Evolutionary conservation across 53 echinoderm and acorn worm genomes (phyloP), one percentile per base, ranked within the genome.

Genomic region (Arbacia lixula): DNA sequence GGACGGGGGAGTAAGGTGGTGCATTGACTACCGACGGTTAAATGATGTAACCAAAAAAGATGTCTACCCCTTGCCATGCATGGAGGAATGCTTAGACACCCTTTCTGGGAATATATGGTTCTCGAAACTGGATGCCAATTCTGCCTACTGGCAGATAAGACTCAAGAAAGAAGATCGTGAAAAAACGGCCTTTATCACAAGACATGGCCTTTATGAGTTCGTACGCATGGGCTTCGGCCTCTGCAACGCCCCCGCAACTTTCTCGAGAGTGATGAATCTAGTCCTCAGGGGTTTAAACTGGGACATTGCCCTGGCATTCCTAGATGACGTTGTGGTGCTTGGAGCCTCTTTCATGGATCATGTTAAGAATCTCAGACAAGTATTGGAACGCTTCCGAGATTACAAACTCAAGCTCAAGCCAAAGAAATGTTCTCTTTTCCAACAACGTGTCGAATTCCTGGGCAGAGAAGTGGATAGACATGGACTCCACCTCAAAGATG

Each of bases 31-130:
- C 38, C 56, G 92, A 1, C 36, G 34, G 6, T 37, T 92, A 1
- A 92, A 92, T 62, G 63, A 86, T 34, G 60, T 89, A 6, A 92
- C 83, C 12, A 66, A 66, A 8, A 90, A 88, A 40, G 85, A 88
- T 67, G 93, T 85, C 6, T 93, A 87, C 36, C 93, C 93, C 33
- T 68, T 93, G 5, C 90, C 93, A 14, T 71, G 80, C 40, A 87
- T 93, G 31, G 73, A 83, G 24, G 89, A 92, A 60, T 92, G 89
- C 54, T 16, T 92, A 24, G 92, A 92, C 31, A 51, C 83, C 8
- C 36, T 92, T 22, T 73, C 71, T 30, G 86, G 86, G 4, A 89
- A 66, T 22, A 30, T 71, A 49, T 91, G 78, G 19, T 88, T 88
- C 33, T 73, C 64, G 16, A 85, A 78, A 9, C 31, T 91, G 4